A percentile compares a stretch with the other conserved stretches of the same genome.
Evolutionary conservation across 2,888 invertebrate genomes (phyloP).

Genomic region (Portevinia maculata): DNA sequence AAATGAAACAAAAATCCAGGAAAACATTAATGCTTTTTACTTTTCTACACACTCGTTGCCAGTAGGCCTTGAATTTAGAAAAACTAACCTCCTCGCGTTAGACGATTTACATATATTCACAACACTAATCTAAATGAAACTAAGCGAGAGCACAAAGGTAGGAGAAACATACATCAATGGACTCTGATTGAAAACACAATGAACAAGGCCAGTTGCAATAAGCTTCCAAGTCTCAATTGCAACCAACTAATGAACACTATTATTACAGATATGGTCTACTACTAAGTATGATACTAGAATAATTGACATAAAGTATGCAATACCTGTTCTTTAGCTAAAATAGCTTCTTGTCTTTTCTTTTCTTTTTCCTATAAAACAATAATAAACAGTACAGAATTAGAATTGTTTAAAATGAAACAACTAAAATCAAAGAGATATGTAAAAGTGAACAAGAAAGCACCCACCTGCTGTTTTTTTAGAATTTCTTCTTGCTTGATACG

Average conservation of each 20-base stretch:
- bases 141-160: conserved; percentile 14
- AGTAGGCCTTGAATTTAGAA: neutral
- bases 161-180: conserved; percentile 24
- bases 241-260: conserved; percentile 38
- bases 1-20: too few species aligned
- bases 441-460: conserved; percentile 23
- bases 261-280: conserved; percentile 52
- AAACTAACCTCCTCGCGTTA: neutral
- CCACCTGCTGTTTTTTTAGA: conserved; percentile 93
- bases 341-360: conserved; percentile 94
- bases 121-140: conserved; percentile 10
- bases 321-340: conserved; percentile 96
- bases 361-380: conserved; percentile 91
- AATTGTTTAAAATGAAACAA: conserved; percentile 50
- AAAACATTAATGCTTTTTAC: too few species aligned
- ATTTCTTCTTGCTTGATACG: conserved; percentile 93
- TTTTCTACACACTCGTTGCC: too few species aligned
- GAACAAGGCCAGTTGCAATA: conserved; percentile 46
- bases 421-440: conserved; percentile 20
- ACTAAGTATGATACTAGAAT: conserved; percentile 58
- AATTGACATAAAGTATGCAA: conserved; percentile 77
- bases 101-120: neutral
- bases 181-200: conserved; percentile 41
- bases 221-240: conserved; percentile 12
- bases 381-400: conserved; percentile 70